A percentile compares a stretch with the other conserved stretches of the same genome.
These are phyloP conservation scores for Corydoras sp. DNA, from an alignment of 2,113 vertebrate species.

Conservation along the genomic window DNA sequence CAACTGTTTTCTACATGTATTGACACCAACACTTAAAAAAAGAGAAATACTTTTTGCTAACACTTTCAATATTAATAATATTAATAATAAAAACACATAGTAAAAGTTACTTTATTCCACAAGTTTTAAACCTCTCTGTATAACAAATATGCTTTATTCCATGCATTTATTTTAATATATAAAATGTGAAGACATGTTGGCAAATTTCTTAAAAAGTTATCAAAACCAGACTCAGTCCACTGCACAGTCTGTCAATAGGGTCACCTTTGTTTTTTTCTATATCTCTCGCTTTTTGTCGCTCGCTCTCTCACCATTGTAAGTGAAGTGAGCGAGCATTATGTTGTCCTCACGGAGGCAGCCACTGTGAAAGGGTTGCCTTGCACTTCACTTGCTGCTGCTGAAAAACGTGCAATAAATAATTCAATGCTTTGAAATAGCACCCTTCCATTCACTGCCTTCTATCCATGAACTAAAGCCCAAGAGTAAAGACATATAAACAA, in stretches of 20 bases:
- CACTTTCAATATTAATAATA: too few relatives aligned
- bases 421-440: constrained; percentile 56
- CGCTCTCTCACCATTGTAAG: constrained; percentile 17
- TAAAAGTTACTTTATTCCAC: too few relatives aligned
- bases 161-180: too few relatives aligned
- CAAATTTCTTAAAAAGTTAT: background rate
- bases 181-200: background rate
- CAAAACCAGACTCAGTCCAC: background rate
- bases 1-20: too few relatives aligned
- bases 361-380: constrained; percentile 51
- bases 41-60: too few relatives aligned
- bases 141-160: too few relatives aligned
- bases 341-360: constrained; percentile 43
- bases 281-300: constrained; percentile 5
- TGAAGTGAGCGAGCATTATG: constrained; percentile 35
- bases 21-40: too few relatives aligned
- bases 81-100: too few relatives aligned
- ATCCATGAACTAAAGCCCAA: constrained; percentile 20
- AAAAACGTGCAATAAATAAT: constrained; percentile 58
- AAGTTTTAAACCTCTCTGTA: too few relatives aligned
- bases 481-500: constrained; percentile 38
- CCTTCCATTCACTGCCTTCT: constrained; percentile 10
- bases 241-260: constrained; percentile 8
- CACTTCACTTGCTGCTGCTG: constrained; percentile 31
- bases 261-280: constrained; percentile 17